Evolutionary conservation across 2,888 invertebrate genomes (phyloP), one percentile per base, ranked within the genome.

Genomic region (Meta bourneti): DNA sequence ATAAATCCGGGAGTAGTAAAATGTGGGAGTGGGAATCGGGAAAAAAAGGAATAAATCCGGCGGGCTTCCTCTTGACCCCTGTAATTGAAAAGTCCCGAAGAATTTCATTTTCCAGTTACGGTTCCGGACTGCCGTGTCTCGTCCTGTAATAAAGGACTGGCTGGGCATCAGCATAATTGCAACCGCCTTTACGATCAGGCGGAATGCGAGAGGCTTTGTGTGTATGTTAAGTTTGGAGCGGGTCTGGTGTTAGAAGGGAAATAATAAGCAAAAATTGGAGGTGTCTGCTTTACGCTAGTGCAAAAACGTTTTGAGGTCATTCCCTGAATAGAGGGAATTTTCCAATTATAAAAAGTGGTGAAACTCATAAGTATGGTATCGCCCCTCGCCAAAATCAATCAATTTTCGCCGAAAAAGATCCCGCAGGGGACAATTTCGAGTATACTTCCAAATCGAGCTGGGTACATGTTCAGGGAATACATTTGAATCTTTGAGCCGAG

Each of bases 31-130:
- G 34, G 34, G 34, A 34, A 34, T 34, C 1, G 34, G 34, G 34
- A 34, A 4, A 34, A 34, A 34, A 34, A 34, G 34, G 34, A 61
- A 61, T 61, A 61, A 61, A 61, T 61, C 61, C 61, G 61, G 61
- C 7, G 16, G 61, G 16, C 34, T 34, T 34, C 34, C 34, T 34
- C 71, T 71, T 71, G 71, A 71, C 71, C 48, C 75, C 13, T 20
- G 49, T 49, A 75, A 75, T 75, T 75, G 75, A 75, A 75, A 75
- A 13, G 34, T 75, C 48, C 75, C 11, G 9, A 16, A 49, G 75
- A 49, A 75, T 34, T 75, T 75, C 75, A 75, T 75, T 75, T 48
- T 16, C 48, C 48, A 34, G 75, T 75, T 75, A 75, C 75, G 48
- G 75, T 9, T 71, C 7, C 71, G 20, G 71, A 34, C 34, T 2